phyloP scores from a whole-genome alignment of 2,797 vertebrate genomes.

The Geotria australis region DNA sequence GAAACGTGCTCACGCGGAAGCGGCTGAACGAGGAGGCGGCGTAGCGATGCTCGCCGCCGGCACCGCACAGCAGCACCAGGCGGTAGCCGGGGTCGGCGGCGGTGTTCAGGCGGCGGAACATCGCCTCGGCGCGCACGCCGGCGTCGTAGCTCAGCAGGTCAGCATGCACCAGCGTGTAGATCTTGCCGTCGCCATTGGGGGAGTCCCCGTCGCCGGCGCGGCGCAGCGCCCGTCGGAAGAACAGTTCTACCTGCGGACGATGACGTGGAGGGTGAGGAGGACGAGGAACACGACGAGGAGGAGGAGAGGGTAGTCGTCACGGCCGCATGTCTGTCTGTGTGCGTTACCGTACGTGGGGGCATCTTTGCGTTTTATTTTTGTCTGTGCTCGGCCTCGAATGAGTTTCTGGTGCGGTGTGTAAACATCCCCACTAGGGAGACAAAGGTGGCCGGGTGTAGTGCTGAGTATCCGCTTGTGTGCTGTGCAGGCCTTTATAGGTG shows the following conservation, averaged over 20 bases:
- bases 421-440: no score
- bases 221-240: conserved; percentile 46
- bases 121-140: conserved; percentile 30
- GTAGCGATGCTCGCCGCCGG: conserved; percentile 44
- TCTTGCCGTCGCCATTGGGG: conserved; percentile 11
- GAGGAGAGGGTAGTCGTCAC: no score
- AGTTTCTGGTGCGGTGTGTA: no score
- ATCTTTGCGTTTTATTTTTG: no score
- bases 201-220: conserved; percentile 6
- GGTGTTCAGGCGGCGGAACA: conserved; percentile 21
- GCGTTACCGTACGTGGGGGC: no score
- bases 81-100: conserved; percentile 11
- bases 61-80: conserved; percentile 45
- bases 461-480: no score
- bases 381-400: no score
- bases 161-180: conserved; percentile 44
- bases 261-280: no score
- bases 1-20: conserved; percentile 34
- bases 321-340: no score
- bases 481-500: no score
- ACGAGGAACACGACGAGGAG: no score
- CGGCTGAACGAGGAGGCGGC: conserved; percentile 65
- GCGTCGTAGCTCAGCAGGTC: conserved; percentile 61
- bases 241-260: conserved; percentile 9
- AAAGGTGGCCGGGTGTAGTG: no score